Base-by-base conservation (phyloP, 1,140 invertebrate genomes). In the Drosophila willistoni region DNA sequence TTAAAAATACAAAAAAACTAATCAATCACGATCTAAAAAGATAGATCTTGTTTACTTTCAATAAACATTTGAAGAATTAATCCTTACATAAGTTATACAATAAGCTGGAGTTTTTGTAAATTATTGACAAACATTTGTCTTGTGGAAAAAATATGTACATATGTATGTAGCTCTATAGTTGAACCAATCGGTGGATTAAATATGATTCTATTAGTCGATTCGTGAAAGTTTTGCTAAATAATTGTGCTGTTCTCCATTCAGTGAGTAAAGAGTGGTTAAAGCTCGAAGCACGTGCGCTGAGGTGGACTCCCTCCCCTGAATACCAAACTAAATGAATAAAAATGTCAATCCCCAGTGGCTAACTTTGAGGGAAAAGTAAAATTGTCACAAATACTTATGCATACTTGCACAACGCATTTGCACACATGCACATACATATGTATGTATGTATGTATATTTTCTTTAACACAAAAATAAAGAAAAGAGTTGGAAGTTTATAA, bases 401-500 rank as follows among this genome's bases (percentile, higher is more conserved):
- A 76, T 70, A 76, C 73, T 17, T 71, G 19, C 57, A 41, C 25
- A 54, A 33, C 47, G 39, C 44, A 71, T 29, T 61, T 34, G 17
- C 44, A 22, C 17, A 22, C 19, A 10, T 19, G 9, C 13, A 39
- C 10, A 3, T 13, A 47, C 3, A 12, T 34, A 34, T 9, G 7
- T 34, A 34, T 1, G 1, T 34, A 34, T 9, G 34, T 34, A 2
- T 34, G 25, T 34, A 47, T 47, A 19, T 34, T 76, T 60, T 71
- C 70, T 73, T 71, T 69, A 66, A 54, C 62, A 47, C 71, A 14
- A 66, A 70, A 76, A 59, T 51, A 63, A 29, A 60, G 62, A 57
- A 66, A 68, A 22, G 42, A 62, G 42, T 61, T 42, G 22, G 62
- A 63, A 65, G 25, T 74, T 86, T 86, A 77, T 75, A 86, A 83